phyloP scores from a whole-genome alignment of 2,888 invertebrate genomes.

The Idaea aversata region DNA sequence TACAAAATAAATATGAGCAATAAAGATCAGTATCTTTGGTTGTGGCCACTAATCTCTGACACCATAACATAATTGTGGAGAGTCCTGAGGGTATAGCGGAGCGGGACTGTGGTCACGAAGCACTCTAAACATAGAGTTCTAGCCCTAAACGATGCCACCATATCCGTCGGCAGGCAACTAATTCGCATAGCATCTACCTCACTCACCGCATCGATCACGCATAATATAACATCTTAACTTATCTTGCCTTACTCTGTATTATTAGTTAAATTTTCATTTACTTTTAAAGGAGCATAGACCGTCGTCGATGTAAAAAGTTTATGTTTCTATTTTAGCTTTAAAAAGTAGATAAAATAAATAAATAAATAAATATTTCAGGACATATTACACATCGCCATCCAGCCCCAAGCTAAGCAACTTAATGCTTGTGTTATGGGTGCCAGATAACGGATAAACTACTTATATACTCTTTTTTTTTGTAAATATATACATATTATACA shows the following conservation, averaged over 20 bases:
- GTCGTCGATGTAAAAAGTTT: not conserved
- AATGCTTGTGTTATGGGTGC: too few relatives aligned
- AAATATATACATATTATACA: too few relatives aligned
- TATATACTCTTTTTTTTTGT: too few relatives aligned
- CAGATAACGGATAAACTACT: too few relatives aligned
- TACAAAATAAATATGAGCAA: constrained; percentile 50
- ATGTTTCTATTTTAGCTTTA: too few relatives aligned
- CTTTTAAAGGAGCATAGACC: not conserved
- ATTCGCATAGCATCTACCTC: constrained; percentile 41
- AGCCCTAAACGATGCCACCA: constrained; percentile 73
- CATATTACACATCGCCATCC: too few relatives aligned
- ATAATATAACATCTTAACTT: constrained; percentile 4
- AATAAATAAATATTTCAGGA: too few relatives aligned
- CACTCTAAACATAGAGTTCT: constrained; percentile 69
- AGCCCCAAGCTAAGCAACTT: too few relatives aligned
- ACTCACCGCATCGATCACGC: constrained; percentile 16
- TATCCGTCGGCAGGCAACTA: constrained; percentile 64
- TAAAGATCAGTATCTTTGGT: constrained; percentile 52
- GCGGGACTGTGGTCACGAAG: constrained; percentile 66
- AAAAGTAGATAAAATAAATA: too few relatives aligned
- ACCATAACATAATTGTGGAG: constrained; percentile 69
- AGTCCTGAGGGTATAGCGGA: constrained; percentile 62
- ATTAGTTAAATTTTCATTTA: not conserved
- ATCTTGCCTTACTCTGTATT: not conserved
- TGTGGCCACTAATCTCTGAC: constrained; percentile 60